phyloP scores from a whole-genome alignment of 92 coral and sea anemone species.

The Bergia sp. region DNA sequence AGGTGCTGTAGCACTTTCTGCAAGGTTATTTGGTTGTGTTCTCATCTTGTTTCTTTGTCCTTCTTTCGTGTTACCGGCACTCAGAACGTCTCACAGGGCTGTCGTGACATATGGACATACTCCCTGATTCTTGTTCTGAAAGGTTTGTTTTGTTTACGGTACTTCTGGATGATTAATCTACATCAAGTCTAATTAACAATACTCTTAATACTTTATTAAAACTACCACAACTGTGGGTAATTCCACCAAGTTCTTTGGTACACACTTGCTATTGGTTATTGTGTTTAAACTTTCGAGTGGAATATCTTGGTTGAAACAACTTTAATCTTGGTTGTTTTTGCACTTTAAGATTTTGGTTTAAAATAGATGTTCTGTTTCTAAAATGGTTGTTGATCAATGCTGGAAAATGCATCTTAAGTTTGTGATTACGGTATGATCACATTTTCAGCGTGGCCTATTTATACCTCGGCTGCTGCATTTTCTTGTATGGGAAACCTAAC shows the following conservation, averaged over 20 bases:
- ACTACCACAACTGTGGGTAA: background rate
- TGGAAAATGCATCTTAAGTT: no score
- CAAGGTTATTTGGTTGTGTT: background rate
- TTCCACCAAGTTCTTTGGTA: background rate
- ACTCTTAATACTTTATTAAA: background rate
- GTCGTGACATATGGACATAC: background rate
- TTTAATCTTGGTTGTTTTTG: no score
- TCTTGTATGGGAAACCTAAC: no score
- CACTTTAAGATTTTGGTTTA: no score
- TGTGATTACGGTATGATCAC: no score
- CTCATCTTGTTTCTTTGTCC: background rate
- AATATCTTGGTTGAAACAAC: no score
- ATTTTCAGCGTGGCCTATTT: no score
- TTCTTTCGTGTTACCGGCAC: background rate
- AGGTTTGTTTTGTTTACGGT: background rate
- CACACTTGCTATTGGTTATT: no score
- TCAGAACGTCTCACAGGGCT: background rate
- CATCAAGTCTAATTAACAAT: background rate
- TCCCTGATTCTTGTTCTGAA: background rate
- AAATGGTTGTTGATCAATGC: no score
- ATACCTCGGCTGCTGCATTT: no score
- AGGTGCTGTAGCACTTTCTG: background rate
- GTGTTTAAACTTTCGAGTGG: no score
- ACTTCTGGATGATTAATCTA: background rate
- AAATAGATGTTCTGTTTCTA: no score